Evolutionary conservation across 2,797 vertebrate species (phyloP).

Genomic region (Micrastur ruficollis): DNA sequence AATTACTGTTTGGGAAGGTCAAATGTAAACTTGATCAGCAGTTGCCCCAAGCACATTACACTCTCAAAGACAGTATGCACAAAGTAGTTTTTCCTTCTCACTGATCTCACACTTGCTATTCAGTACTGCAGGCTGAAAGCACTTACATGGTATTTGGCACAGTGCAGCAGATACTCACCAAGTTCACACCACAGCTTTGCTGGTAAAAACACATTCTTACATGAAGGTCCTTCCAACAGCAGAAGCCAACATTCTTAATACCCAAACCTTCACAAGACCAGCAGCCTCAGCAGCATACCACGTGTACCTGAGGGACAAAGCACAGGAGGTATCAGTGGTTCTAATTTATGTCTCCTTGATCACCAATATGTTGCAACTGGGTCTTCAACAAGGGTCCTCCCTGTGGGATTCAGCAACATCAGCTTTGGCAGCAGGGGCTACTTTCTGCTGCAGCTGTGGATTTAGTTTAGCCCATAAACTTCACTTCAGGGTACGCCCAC

Average conservation of each 20-base stretch:
- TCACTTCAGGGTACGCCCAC: background rate
- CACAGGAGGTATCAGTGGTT: background rate
- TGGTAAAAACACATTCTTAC: background rate
- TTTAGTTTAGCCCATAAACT: background rate
- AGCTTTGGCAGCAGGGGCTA: background rate
- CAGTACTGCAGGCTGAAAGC: background rate
- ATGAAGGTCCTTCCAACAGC: background rate
- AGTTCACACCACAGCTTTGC: background rate
- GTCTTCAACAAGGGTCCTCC: background rate
- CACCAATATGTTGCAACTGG: background rate
- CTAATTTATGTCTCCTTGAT: background rate
- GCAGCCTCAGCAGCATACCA: background rate
- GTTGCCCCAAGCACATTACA: background rate
- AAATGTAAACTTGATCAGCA: background rate
- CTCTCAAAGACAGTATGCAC: background rate
- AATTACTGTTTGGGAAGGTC: background rate
- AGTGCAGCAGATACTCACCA: background rate
- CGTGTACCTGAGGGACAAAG: background rate
- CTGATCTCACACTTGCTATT: background rate
- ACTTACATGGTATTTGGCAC: background rate
- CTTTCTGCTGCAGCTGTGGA: background rate
- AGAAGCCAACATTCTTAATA: background rate
- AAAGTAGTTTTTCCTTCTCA: background rate
- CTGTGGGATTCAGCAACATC: background rate
- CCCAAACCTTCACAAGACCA: background rate